Evolutionary conservation across 2,888 invertebrate genomes (phyloP), one percentile per base, ranked within the genome.

Genomic region (Agonopterix heracliana): DNA sequence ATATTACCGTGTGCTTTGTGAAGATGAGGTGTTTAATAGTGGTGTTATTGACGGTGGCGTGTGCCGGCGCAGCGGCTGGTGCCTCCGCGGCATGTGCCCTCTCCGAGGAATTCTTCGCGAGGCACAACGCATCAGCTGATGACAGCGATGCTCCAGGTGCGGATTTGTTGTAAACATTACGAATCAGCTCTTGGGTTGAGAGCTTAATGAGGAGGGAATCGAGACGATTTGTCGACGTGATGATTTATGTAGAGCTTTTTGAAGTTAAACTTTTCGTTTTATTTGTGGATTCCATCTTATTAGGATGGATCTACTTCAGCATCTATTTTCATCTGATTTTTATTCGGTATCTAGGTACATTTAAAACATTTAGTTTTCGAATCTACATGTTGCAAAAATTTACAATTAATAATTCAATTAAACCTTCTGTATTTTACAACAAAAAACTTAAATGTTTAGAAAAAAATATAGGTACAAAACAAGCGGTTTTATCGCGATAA

Each of bases 91-190:
- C 71, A 54, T 87, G 87, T 63, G 65, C 71, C 53, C 66, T 63
- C 43, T 63, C 83, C 49, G 74, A 80, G 57, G 77, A 78, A 62
- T 85, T 81, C 79, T 82, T 87, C 71, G 57, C 68, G 57, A 78
- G 81, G 59, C 81, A 84, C 73, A 86, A 87, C 68, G 73, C 74
- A 73, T 78, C 88, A 85, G 87, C 86, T 84, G 86, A 86, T 71
- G 82, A 82, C 64, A 77, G 69, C 68, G 68, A 76, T 52, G 74
- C 75, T 70, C 78, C 87, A 88, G 87, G 87, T 88, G 80, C 74
- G 78, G 62, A 52, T 51, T 50, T 55, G 53, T 49, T 59, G 59
- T 70, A 70, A 72, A 75, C 67, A 71, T 38, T 7, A 26, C 5
- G 26, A 26, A 26, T 9, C 41, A 12, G 34, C 26, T 12, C 9